These are phyloP conservation scores for Pangasius djambal DNA, from an alignment of 2,797 vertebrate genomes.

Conservation along the genomic window DNA sequence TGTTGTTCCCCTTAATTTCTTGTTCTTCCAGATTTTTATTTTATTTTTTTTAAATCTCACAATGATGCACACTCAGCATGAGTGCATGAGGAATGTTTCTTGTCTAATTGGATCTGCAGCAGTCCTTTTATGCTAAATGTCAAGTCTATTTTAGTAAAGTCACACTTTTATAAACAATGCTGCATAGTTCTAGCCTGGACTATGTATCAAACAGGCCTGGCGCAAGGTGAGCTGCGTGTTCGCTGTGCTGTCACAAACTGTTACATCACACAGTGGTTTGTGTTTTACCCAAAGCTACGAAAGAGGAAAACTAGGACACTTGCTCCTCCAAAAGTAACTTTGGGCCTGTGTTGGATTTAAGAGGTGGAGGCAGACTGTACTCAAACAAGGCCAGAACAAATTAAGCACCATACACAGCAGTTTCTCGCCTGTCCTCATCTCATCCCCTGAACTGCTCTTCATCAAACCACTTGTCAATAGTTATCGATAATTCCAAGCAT, in stretches of 20 bases:
- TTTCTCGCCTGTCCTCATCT: neutral
- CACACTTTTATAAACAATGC: slow-evolving; percentile 30
- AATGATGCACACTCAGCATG: neutral
- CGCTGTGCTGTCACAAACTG: slow-evolving; percentile 20
- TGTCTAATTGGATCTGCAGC: slow-evolving; percentile 35
- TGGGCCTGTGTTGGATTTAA: too few relatives aligned
- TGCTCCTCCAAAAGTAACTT: slow-evolving; percentile 18
- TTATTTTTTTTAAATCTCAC: neutral
- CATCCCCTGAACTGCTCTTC: neutral
- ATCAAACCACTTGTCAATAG: neutral
- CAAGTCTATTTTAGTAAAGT: slow-evolving; percentile 38
- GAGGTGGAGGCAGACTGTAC: neutral
- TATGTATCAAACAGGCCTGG: neutral
- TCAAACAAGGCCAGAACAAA: slow-evolving; percentile 21
- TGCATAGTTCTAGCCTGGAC: slow-evolving; percentile 17
- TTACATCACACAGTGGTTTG: slow-evolving; percentile 36
- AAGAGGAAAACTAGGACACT: slow-evolving; percentile 40
- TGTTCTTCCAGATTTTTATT: neutral
- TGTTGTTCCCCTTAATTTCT: too few relatives aligned
- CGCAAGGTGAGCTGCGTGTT: slow-evolving; percentile 25
- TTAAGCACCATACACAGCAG: neutral
- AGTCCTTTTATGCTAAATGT: slow-evolving; percentile 51
- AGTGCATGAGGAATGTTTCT: slow-evolving; percentile 12
- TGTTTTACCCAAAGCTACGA: slow-evolving; percentile 12
- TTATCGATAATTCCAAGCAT: neutral